Evolutionary conservation across 1,140 invertebrate genomes (phyloP).

Genomic region (Atta cephalotes): DNA sequence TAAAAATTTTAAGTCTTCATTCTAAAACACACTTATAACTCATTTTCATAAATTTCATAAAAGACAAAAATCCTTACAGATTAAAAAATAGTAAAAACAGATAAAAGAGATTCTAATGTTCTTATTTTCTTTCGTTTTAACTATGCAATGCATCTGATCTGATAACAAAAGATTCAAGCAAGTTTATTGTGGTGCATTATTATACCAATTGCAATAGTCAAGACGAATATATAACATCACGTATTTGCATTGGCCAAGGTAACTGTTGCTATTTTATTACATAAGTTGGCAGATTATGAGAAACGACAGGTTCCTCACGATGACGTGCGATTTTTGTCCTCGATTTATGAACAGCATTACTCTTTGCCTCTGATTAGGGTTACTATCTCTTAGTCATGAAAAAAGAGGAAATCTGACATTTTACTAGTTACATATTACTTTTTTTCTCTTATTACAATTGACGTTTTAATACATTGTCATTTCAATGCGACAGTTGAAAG

Average conservation of each 20-base stretch:
- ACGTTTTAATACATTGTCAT: too few relatives aligned
- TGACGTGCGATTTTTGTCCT: conserved; percentile 14
- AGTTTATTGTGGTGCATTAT: not conserved
- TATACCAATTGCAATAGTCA: not conserved
- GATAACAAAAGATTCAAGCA: not conserved
- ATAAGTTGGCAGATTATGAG: conserved; percentile 65
- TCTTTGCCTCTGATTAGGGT: not conserved
- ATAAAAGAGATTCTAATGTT: not conserved
- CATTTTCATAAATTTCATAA: not conserved
- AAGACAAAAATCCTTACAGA: not conserved
- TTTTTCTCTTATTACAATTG: too few relatives aligned
- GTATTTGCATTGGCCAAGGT: conserved; percentile 78
- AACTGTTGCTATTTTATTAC: conserved; percentile 66
- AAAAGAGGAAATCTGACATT: too few relatives aligned
- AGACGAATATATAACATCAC: conserved; percentile 43
- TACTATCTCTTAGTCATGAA: too few relatives aligned
- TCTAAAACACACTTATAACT: not conserved
- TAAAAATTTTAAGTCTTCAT: not conserved
- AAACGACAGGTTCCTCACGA: conserved; percentile 31
- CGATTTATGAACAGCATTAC: not conserved
- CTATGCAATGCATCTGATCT: not conserved
- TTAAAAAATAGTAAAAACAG: not conserved
- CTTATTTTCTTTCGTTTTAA: not conserved
- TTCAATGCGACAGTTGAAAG: too few relatives aligned
- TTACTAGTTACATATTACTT: too few relatives aligned